Conservation (phyloP, 2,113 vertebrate genomes). For the Pteropus alecto region DNA sequence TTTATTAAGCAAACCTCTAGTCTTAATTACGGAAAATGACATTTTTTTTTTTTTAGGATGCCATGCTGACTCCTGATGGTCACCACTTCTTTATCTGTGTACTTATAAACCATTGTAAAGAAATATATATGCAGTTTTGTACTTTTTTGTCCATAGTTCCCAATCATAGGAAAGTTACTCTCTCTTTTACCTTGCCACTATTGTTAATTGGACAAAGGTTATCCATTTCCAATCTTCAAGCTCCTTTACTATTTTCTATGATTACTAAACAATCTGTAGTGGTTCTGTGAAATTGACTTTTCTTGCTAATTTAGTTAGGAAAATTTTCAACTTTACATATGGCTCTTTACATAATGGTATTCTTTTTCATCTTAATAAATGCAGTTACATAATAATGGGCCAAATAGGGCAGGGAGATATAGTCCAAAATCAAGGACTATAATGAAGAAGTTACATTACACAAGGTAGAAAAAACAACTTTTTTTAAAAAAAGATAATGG, state of each 20-base stretch:
- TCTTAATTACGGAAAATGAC: constrained; percentile 14
- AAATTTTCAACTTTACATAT: background rate
- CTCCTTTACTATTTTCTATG: background rate
- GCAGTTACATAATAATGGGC: background rate
- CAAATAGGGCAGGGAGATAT: background rate
- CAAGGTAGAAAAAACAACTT: background rate
- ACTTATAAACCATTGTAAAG: background rate
- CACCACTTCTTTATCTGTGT: background rate
- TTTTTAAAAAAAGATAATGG: background rate
- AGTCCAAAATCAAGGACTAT: background rate
- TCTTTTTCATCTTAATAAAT: constrained; percentile 28
- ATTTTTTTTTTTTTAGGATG: background rate
- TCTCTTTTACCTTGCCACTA: background rate
- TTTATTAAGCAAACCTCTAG: background rate
- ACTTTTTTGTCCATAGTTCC: background rate
- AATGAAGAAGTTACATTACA: background rate
- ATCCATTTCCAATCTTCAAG: background rate
- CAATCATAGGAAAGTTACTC: background rate
- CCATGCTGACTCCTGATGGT: background rate
- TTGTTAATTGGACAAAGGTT: constrained; percentile 11
- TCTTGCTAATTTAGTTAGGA: background rate
- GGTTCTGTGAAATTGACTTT: background rate
- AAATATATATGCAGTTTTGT: constrained; percentile 29
- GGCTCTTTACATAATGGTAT: background rate
- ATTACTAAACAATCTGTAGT: background rate